phyloP scores from a whole-genome alignment of 2,113 vertebrate species.

The Hydrochoerus hydrochaeris region DNA sequence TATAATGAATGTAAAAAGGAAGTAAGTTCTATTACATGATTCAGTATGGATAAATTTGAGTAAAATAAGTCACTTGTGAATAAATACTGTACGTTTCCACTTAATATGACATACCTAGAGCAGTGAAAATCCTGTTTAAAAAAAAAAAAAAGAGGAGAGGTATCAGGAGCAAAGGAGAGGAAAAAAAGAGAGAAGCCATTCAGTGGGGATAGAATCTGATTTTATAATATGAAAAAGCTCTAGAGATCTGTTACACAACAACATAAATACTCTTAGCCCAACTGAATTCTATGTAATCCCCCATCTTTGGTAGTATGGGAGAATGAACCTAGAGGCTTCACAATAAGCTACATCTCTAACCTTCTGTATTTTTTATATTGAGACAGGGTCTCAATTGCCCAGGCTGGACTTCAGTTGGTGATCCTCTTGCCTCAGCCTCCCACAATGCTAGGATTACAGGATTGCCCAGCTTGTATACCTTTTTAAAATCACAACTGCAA shows the following conservation, averaged over 20 bases:
- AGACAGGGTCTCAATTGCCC: background rate
- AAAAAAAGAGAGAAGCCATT: background rate
- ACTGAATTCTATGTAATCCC: background rate
- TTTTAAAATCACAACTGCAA: background rate
- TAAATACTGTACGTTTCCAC: background rate
- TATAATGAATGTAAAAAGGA: background rate
- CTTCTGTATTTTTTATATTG: background rate
- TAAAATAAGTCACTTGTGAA: background rate
- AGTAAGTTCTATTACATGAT: background rate
- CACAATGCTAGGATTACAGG: background rate
- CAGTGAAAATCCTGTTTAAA: background rate
- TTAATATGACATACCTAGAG: background rate
- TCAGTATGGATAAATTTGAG: background rate
- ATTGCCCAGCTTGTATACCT: background rate
- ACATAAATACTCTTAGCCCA: background rate
- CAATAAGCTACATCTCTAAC: no score
- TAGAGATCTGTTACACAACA: background rate
- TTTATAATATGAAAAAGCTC: background rate
- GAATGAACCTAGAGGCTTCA: background rate
- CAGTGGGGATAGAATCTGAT: background rate
- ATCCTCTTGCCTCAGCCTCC: background rate
- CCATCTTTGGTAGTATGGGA: no score
- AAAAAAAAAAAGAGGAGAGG: background rate
- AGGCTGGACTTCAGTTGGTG: background rate
- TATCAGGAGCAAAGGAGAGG: background rate